Conservation (phyloP, 92 coral and sea anemone genomes). For the Porites lobata region DNA sequence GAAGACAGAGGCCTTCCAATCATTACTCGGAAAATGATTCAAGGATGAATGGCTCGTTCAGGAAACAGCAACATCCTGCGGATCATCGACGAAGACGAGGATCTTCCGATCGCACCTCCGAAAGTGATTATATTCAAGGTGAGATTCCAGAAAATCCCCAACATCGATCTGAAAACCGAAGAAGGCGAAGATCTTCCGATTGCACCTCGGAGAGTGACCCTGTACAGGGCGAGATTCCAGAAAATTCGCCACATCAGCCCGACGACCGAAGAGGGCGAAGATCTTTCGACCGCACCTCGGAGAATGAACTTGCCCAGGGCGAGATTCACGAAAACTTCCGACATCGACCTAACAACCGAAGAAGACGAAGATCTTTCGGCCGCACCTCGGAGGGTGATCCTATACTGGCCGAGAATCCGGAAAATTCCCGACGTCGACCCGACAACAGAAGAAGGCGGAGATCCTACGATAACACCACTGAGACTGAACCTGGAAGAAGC, state of each 20-base stretch:
- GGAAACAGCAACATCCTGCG: background rate
- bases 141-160: background rate
- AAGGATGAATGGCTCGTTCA: background rate
- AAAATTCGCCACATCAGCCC: background rate
- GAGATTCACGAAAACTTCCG: background rate
- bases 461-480: background rate
- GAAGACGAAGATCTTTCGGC: background rate
- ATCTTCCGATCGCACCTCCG: background rate
- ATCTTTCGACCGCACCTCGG: background rate
- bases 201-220: background rate
- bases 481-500: background rate
- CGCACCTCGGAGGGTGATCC: background rate
- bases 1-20: constrained; percentile 1
- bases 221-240: background rate
- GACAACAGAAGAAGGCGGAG: background rate
- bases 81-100: background rate
- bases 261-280: background rate
- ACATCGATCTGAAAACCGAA: constrained; percentile 4
- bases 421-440: background rate
- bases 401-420: background rate
- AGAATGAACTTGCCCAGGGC: background rate
- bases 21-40: background rate
- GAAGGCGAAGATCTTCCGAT: background rate
- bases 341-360: constrained; percentile 7
- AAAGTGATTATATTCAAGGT: background rate